Base-by-base conservation (phyloP, 2,113 vertebrate species). In the Eretmochelys imbricata region DNA sequence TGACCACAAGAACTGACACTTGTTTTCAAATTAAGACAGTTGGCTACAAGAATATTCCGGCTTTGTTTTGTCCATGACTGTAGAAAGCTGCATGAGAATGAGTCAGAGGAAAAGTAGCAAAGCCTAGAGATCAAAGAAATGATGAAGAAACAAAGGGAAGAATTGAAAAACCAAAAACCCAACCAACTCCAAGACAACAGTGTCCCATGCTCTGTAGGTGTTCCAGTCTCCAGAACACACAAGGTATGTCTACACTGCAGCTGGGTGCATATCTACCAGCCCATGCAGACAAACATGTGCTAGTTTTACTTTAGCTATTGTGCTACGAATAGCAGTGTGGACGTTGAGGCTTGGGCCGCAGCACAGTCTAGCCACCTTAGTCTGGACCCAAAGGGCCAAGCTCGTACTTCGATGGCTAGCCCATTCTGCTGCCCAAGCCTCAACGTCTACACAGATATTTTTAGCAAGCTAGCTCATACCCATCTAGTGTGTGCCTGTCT, bases 11-110 rank as follows among this genome's bases (percentile, higher is more conserved):
- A 83, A 22, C 25, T 55, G 31, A 35, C 35, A 25, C 1, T 24
- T 24, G 0, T 7, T 91, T 93, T 76, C 29, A 76, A 84, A n/a
- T 9, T 24, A 10, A 72, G 49, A 16, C 1, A 2, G 22, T 24
- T 57, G 35, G 31, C 20, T 38, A 8, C 22, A 53, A 38, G 42
- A 42, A 0, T 80, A 9, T 3, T 59, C 9, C 2, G 5, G 50
- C 4, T 2, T 57, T 48, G 54, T 10, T 62, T 65, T 55, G 80
- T 7, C 46, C 4, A 0, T 1, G 3, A 29, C 16, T 54, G 2
- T 31, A 89, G 72, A 81, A 3, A 85, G 1, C 9, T 3, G 22
- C 0, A 1, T 27, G 79, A 80, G 82, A 89, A 55, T 49, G 19
- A 8, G 1, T 20, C 42, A 49, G 51, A 88, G 76, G 55, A 75